Evolutionary conservation across 2,113 vertebrate species (phyloP), one percentile per base, ranked within the genome.

Genomic region (Murina feae): DNA sequence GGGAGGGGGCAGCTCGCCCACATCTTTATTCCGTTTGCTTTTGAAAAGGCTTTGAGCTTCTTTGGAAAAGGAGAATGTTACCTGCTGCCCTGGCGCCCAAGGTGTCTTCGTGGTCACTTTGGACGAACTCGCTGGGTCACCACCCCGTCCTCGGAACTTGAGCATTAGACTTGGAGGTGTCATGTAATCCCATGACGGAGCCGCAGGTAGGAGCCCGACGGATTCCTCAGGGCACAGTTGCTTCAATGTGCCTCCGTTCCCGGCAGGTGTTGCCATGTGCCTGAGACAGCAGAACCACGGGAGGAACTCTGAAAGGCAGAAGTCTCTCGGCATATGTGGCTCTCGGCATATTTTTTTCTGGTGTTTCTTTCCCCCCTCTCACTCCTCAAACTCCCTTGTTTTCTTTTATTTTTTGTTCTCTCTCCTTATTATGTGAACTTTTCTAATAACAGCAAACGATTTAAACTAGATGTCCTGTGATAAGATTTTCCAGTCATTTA

Each of bases 11-110:
- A 74, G 90, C 79, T 89, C 6, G 9, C 60, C 30, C 83, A 91
- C 79, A 53, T 91, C 81, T 95, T 88, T 87, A 72, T 72, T 85
- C n/a, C 65, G 53, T 81, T 96, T 95, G 12, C 69, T 65, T 93
- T 92, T 94, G 68, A 37, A 93, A 91, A 94, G 0, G 0, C 25
- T 49, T 86, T 82, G 53, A 75, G 90, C 76, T 23, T 84, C 14
- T 86, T 51, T 60, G 55, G 42, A 51, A 55, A 60, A 91, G 89
- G 79, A 76, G 90, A 94, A 79, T 63, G 35, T 80, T 88, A 92
- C 85, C 86, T 79, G 76, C 66, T 80, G 66, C 90, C 12, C 3
- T 21, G 66, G 89, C 68, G 32, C 37, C 53, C 12, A 2, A 28
- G n/a, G 32, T 2, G 3, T 83, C 51, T 95, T 30, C 72, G 92